Conservation (phyloP, 2,113 vertebrate species). For the Lampris incognitus region DNA sequence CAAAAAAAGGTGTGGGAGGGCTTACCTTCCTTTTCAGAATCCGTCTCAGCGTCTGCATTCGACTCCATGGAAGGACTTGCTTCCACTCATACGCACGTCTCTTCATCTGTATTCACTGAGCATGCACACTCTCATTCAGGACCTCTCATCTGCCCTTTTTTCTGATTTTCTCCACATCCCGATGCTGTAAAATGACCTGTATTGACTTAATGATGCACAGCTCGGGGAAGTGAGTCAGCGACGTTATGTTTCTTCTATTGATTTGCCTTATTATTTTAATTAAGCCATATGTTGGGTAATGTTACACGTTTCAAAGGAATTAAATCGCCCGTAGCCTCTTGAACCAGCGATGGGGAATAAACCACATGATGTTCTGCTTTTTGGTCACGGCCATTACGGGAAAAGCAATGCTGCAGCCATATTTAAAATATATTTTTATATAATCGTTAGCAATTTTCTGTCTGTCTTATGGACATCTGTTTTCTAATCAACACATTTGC, state of each 20-base stretch:
- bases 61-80: constrained; percentile 40
- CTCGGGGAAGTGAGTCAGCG: neutral
- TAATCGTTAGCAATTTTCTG: neutral
- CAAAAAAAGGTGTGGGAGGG: no score
- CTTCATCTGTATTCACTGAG: constrained; percentile 50
- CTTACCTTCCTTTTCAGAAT: constrained; percentile 56
- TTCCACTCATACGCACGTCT: constrained; percentile 38
- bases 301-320: constrained; percentile 22
- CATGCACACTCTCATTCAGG: constrained; percentile 15
- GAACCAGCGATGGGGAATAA: constrained; percentile 35
- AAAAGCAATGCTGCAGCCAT: neutral
- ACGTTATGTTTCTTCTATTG: constrained; percentile 31
- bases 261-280: constrained; percentile 49
- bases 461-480: neutral
- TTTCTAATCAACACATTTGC: neutral
- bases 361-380: constrained; percentile 4
- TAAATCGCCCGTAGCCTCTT: constrained; percentile 5
- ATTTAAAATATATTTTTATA: no score
- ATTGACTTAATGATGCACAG: constrained; percentile 10
- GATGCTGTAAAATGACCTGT: neutral
- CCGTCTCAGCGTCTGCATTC: constrained; percentile 55
- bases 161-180: constrained; percentile 7
- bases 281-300: constrained; percentile 4
- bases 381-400: neutral
- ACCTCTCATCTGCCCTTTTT: constrained; percentile 30